Base-by-base conservation (phyloP, 2,888 invertebrate genomes). In the Drosophila recens region DNA sequence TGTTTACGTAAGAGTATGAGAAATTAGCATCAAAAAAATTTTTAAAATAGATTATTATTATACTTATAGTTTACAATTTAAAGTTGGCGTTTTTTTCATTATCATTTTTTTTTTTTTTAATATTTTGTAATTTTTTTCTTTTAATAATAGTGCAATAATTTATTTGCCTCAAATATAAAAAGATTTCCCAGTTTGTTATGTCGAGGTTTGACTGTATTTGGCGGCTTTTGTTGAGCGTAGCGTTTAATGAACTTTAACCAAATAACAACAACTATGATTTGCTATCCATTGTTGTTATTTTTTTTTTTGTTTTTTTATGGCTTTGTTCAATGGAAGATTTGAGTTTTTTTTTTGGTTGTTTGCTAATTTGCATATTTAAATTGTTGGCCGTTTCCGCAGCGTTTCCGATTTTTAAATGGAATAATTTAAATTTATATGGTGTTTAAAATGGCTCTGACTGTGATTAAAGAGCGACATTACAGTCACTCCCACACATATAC, bases 201-300 rank as follows among this genome's bases (percentile, higher is more conserved):
- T 3, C n/a, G 17, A 34, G n/a, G 34, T 6, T 43, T 10, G 2
- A 36, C 59, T 63, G 62, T 62, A 20, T 33, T 38, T 27, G 23
- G 13, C 38, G 45, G 53, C 30, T 61, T 58, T 66, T 68, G 59
- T 53, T 70, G 49, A 66, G 75, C 59, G 68, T 52, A 51, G 75
- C 86, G 80, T 86, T 80, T 88, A 86, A 88, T 88, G 87, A 86
- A 88, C 88, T 86, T 75, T 67, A 71, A 52, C 54, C 59, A 69
- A 71, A 82, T 72, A 82, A 82, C 82, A 75, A 66, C 82, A 79
- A 67, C 84, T 76, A 69, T 85, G 79, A 79, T 79, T 76, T 84
- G 74, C 65, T 27, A 58, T 58, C 65, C 52, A 65, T 68, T 63
- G 56, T 77, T 74, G 65, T 52, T 10, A 10, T 30, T 23, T 10